These are phyloP conservation scores for Otolemur crassicaudatus DNA, from an alignment of 2,797 vertebrate genomes.

Conservation along the genomic window DNA sequence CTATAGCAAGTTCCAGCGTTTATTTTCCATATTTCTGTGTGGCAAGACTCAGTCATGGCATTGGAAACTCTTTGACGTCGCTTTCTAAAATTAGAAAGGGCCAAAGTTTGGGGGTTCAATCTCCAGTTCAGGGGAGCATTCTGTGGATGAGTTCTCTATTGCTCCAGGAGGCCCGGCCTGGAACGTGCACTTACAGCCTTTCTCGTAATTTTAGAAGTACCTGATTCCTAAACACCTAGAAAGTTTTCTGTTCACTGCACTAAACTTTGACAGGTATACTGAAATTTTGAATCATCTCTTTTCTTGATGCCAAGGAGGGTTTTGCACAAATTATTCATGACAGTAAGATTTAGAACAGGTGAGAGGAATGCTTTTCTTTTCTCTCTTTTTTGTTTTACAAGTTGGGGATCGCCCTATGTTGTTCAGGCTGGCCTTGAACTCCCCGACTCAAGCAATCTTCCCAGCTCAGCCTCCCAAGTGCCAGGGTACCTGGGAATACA, in stretches of 20 bases:
- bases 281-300: conserved; percentile 24
- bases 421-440: too few relatives aligned
- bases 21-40: neutral
- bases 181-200: neutral
- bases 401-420: too few relatives aligned
- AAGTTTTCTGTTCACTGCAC: neutral
- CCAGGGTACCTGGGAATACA: neutral
- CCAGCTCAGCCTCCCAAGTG: too few relatives aligned
- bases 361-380: neutral
- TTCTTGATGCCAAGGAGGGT: neutral
- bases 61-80: neutral
- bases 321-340: neutral
- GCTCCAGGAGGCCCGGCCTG: neutral
- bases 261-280: neutral
- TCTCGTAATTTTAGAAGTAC: neutral
- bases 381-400: too few relatives aligned
- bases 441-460: too few relatives aligned
- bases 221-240: neutral
- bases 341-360: neutral
- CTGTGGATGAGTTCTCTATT: neutral
- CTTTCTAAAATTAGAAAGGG: neutral
- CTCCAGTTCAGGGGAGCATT: neutral
- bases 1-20: neutral
- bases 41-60: neutral
- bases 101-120: neutral